Conservation (phyloP, 2,888 invertebrate species). For the Choristoneura rosaceana region DNA sequence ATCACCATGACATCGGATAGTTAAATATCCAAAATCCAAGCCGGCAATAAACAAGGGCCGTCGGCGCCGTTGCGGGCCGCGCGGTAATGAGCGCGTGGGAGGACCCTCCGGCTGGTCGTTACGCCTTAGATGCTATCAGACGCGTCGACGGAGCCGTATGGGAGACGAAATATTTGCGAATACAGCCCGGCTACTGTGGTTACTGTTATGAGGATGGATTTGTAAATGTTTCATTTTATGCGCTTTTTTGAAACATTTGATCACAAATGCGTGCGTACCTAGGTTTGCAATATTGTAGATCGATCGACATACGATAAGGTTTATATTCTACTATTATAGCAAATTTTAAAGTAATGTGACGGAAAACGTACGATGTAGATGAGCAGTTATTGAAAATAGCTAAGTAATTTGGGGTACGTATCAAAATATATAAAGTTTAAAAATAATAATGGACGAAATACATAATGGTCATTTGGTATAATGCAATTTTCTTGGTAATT, state of each 20-base stretch:
- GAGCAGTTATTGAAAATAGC: neutral
- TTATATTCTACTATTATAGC: neutral
- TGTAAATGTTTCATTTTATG: neutral
- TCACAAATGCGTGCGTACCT: neutral
- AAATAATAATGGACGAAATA: too few relatives aligned
- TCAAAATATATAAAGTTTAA: too few relatives aligned
- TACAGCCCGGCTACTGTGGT: too few relatives aligned
- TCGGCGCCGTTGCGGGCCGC: constrained; percentile 17
- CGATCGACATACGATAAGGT: neutral
- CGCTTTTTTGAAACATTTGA: neutral
- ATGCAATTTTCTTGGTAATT: too few relatives aligned
- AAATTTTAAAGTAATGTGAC: neutral
- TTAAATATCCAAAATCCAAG: constrained; percentile 2
- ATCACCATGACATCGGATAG: neutral
- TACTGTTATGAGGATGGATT: neutral
- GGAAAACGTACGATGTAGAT: neutral
- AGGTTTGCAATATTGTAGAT: neutral
- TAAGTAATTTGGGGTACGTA: too few relatives aligned
- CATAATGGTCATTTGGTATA: too few relatives aligned
- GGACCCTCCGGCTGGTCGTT: constrained; percentile 51
- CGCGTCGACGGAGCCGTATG: constrained; percentile 15
- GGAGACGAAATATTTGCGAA: constrained; percentile 13
- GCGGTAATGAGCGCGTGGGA: constrained; percentile 59
- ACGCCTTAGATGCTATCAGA: constrained; percentile 19
- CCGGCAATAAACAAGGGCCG: constrained; percentile 21